phyloP scores from a whole-genome alignment of 2,113 vertebrate species.

The Felis chaus region DNA sequence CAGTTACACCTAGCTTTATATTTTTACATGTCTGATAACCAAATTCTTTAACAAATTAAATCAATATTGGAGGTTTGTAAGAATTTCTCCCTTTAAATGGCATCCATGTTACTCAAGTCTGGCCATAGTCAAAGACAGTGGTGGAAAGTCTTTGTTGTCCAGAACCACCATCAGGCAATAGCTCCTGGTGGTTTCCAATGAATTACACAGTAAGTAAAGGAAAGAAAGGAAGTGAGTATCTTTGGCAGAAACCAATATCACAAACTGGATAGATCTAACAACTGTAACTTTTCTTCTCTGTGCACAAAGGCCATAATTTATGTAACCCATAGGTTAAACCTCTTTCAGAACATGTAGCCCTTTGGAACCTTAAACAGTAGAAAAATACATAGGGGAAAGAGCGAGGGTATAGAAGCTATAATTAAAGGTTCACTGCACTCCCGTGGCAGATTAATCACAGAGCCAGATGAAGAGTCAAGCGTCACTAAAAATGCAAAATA shows the following conservation, averaged over 20 bases:
- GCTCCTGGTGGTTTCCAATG: not conserved
- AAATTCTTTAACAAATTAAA: not conserved
- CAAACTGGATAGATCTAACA: not conserved
- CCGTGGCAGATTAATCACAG: not conserved
- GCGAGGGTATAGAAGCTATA: not conserved
- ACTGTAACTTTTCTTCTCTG: not conserved
- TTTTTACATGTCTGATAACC: not conserved
- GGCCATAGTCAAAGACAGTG: not conserved
- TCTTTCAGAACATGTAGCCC: not conserved
- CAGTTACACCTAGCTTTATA: not conserved
- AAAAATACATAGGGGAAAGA: not conserved
- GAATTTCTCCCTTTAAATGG: not conserved
- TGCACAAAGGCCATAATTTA: constrained; percentile 7
- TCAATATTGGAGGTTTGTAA: not conserved
- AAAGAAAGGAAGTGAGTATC: not conserved
- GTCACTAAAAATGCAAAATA: constrained; percentile 52
- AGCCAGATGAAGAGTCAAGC: not conserved
- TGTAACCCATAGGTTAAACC: not conserved
- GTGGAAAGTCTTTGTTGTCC: not conserved
- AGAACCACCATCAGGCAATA: not conserved
- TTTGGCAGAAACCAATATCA: not conserved
- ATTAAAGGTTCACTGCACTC: constrained; percentile 15
- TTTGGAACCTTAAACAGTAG: not conserved
- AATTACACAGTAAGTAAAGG: not conserved
- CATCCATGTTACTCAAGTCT: not conserved